These are phyloP conservation scores for Spodoptera picta DNA, from an alignment of 2,888 invertebrate species.

Conservation along the genomic window DNA sequence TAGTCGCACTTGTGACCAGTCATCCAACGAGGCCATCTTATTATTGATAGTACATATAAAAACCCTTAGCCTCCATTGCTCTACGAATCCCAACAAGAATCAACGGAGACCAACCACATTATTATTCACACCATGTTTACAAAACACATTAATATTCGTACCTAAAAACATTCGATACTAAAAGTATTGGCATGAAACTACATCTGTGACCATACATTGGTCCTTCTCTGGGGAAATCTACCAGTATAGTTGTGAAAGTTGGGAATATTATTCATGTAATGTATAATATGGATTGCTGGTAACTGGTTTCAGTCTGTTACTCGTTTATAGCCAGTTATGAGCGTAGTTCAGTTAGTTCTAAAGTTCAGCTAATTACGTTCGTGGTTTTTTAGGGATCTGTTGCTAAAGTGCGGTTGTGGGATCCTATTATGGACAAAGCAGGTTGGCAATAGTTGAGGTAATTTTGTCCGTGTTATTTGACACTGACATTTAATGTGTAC, in stretches of 20 bases:
- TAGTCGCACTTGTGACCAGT: no score
- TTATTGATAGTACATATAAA: no score
- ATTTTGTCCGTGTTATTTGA: no score
- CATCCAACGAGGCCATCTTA: no score
- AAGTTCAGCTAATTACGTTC: slow-evolving; percentile 40
- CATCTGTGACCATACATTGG: slow-evolving; percentile 55
- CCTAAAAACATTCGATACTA: slow-evolving; percentile 54
- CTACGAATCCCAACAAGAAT: no score
- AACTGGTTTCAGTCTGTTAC: slow-evolving; percentile 22
- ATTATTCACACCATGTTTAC: slow-evolving; percentile 20
- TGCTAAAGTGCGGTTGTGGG: no score
- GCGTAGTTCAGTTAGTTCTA: slow-evolving; percentile 21
- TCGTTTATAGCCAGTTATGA: slow-evolving; percentile 37
- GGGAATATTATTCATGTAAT: slow-evolving; percentile 64
- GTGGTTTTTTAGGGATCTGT: background rate
- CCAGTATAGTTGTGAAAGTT: slow-evolving; percentile 59
- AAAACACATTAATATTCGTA: slow-evolving; percentile 41
- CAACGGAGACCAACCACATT: slow-evolving; percentile 19
- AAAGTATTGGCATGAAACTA: slow-evolving; percentile 43
- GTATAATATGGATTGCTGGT: slow-evolving; percentile 54
- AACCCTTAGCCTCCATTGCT: no score
- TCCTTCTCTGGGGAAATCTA: slow-evolving; percentile 64
- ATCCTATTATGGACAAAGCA: no score
- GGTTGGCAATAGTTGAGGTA: no score
- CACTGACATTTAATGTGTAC: no score